Percentiles rank a stretch among this genome's conserved stretches.
phyloP scores from a whole-genome alignment of 2,888 invertebrate species.

The Muscina levida region DNA sequence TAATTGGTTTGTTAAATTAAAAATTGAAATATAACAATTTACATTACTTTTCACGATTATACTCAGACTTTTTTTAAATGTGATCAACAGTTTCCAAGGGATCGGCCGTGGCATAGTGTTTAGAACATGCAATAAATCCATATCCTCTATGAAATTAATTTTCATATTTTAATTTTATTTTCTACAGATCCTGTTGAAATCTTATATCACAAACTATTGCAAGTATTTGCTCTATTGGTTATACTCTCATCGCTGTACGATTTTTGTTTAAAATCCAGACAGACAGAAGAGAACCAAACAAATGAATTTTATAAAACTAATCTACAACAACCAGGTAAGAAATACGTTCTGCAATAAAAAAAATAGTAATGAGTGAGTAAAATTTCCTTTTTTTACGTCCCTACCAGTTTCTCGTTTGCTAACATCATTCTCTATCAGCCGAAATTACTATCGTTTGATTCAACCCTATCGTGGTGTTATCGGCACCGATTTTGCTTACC shows the following conservation, averaged over 20 bases:
- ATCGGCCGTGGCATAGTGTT: no score
- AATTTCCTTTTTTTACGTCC: slow-evolving; percentile 33
- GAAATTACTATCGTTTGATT: slow-evolving; percentile 74
- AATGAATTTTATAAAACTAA: slow-evolving; percentile 69
- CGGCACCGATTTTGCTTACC: slow-evolving; percentile 71
- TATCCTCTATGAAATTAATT: no score
- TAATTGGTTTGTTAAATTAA: no score
- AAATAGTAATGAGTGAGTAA: not conserved
- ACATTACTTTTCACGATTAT: no score
- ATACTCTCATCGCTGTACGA: slow-evolving; percentile 67
- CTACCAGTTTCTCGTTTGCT: slow-evolving; percentile 69
- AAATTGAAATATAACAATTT: no score
- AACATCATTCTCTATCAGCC: slow-evolving; percentile 74
- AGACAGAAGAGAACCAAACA: slow-evolving; percentile 38
- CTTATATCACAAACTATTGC: slow-evolving; percentile 64
- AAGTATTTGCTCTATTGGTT: slow-evolving; percentile 51
- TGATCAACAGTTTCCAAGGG: no score
- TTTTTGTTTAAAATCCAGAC: slow-evolving; percentile 66
- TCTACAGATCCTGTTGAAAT: slow-evolving; percentile 69
- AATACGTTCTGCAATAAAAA: slow-evolving; percentile 7
- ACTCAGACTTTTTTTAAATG: no score
- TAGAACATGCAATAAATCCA: no score
- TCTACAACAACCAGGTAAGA: slow-evolving; percentile 63
- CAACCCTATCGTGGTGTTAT: slow-evolving; percentile 60
- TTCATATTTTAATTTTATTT: no score